Evolutionary conservation across 2,888 invertebrate genomes (phyloP).

Genomic region (Copidosoma aretas): DNA sequence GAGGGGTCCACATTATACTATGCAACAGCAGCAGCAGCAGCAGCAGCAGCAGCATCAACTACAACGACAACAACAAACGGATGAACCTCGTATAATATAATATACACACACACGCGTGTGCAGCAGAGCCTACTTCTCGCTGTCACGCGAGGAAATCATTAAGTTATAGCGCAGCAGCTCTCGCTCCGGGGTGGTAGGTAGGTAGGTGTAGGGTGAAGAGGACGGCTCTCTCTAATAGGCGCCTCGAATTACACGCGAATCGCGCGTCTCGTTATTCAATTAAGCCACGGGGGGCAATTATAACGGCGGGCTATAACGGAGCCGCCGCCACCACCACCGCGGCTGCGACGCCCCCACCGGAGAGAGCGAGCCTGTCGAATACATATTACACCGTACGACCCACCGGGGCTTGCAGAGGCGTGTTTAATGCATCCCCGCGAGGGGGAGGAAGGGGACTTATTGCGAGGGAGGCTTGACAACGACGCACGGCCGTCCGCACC

Average conservation of each 20-base stretch:
- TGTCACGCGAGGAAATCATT: constrained; percentile 38
- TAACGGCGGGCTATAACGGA: constrained; percentile 28
- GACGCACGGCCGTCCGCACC: not conserved
- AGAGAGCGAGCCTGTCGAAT: not conserved
- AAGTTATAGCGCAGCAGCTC: no score
- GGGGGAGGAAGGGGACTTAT: constrained; percentile 9
- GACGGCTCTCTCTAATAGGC: constrained; percentile 27
- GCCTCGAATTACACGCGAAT: constrained; percentile 35
- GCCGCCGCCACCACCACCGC: not conserved
- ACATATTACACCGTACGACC: not conserved
- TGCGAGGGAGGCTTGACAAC: constrained; percentile 7
- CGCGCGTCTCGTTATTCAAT: constrained; percentile 39
- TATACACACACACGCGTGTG: not conserved
- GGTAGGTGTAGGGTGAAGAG: no score
- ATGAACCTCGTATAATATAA: not conserved
- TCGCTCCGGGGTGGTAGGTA: constrained; percentile 1
- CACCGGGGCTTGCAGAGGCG: not conserved
- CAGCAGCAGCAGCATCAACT: no score
- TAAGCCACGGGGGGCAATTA: constrained; percentile 33
- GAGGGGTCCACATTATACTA: no score
- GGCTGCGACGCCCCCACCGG: not conserved
- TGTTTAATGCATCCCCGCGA: not conserved
- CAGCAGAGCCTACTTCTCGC: not conserved
- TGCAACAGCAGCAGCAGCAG: no score
- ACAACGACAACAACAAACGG: no score